Percentiles rank a stretch among this genome's conserved stretches.
phyloP scores from a whole-genome alignment of 92 coral and sea anemone genomes.

The Phymanthus crucifer region DNA sequence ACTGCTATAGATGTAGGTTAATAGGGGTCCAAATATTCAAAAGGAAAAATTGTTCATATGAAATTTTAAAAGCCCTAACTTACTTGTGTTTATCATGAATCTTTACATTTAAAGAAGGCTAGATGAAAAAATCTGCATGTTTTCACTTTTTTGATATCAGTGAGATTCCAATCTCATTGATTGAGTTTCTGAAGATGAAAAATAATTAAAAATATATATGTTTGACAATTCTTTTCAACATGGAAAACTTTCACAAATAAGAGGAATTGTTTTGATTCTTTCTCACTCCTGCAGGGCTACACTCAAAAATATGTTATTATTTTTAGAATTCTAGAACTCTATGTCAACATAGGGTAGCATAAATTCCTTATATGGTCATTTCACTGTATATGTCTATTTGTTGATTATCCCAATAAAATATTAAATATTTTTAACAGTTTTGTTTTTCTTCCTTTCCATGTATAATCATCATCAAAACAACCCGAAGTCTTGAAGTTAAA shows the following conservation, averaged over 20 bases:
- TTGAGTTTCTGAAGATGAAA: neutral
- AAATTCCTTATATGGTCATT: constrained; percentile 9
- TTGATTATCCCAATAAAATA: neutral
- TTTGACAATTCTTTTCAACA: neutral
- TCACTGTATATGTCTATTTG: neutral
- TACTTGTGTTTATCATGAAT: neutral
- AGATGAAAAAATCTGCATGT: neutral
- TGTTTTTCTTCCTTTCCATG: neutral
- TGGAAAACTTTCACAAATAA: neutral
- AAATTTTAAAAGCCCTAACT: neutral
- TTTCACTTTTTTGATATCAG: neutral
- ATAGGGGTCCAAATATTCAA: too few relatives aligned
- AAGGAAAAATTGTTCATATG: too few relatives aligned
- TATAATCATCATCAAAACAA: neutral
- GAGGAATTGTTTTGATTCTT: neutral
- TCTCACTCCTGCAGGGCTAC: neutral
- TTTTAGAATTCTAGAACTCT: neutral
- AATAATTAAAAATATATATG: neutral
- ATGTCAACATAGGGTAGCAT: neutral
- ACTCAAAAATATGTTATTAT: neutral
- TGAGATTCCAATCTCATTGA: neutral
- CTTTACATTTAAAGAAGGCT: neutral
- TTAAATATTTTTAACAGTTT: neutral
- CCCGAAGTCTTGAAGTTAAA: neutral
- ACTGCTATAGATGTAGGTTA: too few relatives aligned